A percentile compares a stretch with the other conserved stretches of the same genome.
phyloP scores from a whole-genome alignment of 1,140 invertebrate genomes.

The Scylla paramamosain region DNA sequence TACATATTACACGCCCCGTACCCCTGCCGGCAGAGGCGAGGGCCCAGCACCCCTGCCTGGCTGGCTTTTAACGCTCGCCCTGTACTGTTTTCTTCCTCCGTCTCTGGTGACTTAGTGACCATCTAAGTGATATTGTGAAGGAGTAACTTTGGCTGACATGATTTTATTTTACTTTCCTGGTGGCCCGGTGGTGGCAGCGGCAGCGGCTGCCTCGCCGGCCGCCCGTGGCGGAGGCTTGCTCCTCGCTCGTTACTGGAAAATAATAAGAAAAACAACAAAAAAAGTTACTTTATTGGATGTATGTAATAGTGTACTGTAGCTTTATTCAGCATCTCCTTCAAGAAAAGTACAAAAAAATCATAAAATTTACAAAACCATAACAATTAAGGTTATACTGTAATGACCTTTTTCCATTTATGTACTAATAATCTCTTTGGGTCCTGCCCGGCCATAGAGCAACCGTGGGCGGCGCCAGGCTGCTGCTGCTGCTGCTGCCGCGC shows the following conservation, averaged over 20 bases:
- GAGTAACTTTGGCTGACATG: slow-evolving; percentile 62
- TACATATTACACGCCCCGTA: neutral
- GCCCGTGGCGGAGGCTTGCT: neutral
- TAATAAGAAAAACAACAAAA: slow-evolving; percentile 50
- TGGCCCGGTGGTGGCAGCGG: neutral
- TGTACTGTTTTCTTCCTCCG: neutral
- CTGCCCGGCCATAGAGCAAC: slow-evolving; percentile 64
- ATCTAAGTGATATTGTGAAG: slow-evolving; percentile 69
- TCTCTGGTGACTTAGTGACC: slow-evolving; percentile 49
- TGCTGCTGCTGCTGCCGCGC: neutral
- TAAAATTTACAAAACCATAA: slow-evolving; percentile 71
- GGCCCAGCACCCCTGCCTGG: neutral
- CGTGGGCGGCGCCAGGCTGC: neutral
- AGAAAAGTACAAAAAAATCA: slow-evolving; percentile 72
- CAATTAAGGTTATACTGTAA: slow-evolving; percentile 74
- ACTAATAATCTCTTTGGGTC: slow-evolving; percentile 74
- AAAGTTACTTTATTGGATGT: slow-evolving; percentile 72
- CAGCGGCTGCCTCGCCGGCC: neutral
- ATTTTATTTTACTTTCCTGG: slow-evolving; percentile 5
- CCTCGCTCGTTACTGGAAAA: neutral
- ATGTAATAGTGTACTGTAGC: slow-evolving; percentile 74
- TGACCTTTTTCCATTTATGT: slow-evolving; percentile 68
- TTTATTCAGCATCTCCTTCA: slow-evolving; percentile 75
- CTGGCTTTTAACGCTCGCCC: neutral
- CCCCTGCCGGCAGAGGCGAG: neutral